Base-by-base conservation (phyloP, 1,140 invertebrate genomes). In the Eulimnadia texana region DNA sequence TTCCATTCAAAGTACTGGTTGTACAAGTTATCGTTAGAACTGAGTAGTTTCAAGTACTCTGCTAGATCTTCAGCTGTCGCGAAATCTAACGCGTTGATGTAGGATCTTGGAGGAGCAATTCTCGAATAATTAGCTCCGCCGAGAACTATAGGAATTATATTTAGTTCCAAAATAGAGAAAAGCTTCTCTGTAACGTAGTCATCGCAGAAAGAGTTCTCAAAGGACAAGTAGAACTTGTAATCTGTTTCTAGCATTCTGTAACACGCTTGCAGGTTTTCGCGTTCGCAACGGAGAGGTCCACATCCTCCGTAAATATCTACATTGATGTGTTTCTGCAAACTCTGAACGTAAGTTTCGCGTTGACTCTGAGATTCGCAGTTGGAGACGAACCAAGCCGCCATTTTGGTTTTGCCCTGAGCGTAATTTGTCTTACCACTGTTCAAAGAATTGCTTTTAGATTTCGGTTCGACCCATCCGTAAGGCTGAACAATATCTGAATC, bases 251-350 rank as follows among this genome's bases (percentile, higher is more conserved):
- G 33, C 29, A 63, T 67, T 23, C 64, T 24, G 42, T 66, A 69
- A 42, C 70, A 72, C 6, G 63, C 52, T 1, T 55, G 11, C 3
- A 29, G 20, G 3, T 64, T 23, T 3, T 55, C 27, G 9, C 27
- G 23, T n/a, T 56, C 42, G 42, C 65, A 64, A 6, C 2, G n/a
- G 3, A 60, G 33, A 24, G 61, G 55, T 9, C 67, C 67, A 66
- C 78, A 80, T 0, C 61, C 64, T 28, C 78, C 78, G 64, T 73
- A 80, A 27, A 78, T 72, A 63, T 79, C 76, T 9, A 80, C 75
- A 24, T 69, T 50, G 10, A 80, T 72, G 60, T 74, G 69, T 50
- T 73, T 68, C 9, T 67, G 42, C 3, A 79, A 63, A 50, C 73
- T 66, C 49, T 68, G 61, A 1, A 71, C 75, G 59, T 76, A 76